phyloP scores from a whole-genome alignment of 53 echinoderm and acorn worm species.

The Antedon mediterranea region DNA sequence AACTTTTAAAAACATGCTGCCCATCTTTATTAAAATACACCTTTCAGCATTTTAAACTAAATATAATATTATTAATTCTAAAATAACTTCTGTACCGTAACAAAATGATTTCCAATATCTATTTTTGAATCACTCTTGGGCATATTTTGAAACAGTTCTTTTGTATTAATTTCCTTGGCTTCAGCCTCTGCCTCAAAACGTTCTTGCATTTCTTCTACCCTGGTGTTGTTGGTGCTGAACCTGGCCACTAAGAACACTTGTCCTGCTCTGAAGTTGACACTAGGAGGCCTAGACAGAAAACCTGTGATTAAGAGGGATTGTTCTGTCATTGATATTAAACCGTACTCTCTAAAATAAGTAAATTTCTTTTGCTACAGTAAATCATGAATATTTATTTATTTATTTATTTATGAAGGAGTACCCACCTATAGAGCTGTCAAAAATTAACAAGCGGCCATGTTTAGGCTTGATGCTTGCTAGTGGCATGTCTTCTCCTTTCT shows the following conservation, averaged over 20 bases:
- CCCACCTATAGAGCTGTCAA: constrained; percentile 75
- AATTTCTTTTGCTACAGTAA: too few relatives aligned
- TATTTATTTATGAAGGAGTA: background rate
- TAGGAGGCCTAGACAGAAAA: constrained; percentile 60
- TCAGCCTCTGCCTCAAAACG: background rate
- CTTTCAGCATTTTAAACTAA: background rate
- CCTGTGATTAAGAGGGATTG: too few relatives aligned
- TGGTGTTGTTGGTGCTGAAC: constrained; percentile 35
- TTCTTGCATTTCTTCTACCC: constrained; percentile 9
- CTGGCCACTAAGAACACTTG: constrained; percentile 33
- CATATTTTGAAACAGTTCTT: constrained; percentile 33
- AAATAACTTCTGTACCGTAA: constrained; percentile 20
- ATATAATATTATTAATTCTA: background rate
- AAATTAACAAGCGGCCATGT: constrained; percentile 49
- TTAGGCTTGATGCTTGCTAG: constrained; percentile 46
- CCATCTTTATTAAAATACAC: too few relatives aligned
- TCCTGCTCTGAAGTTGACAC: constrained; percentile 50
- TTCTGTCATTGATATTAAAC: too few relatives aligned
- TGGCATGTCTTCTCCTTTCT: constrained; percentile 24
- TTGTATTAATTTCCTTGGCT: constrained; percentile 16
- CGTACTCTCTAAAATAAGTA: background rate
- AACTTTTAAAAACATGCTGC: too few relatives aligned
- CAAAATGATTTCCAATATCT: constrained; percentile 16
- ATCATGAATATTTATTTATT: background rate
- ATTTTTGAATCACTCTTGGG: background rate